phyloP scores from a whole-genome alignment of 2,797 vertebrate species.

The Pempheris klunzingeri region DNA sequence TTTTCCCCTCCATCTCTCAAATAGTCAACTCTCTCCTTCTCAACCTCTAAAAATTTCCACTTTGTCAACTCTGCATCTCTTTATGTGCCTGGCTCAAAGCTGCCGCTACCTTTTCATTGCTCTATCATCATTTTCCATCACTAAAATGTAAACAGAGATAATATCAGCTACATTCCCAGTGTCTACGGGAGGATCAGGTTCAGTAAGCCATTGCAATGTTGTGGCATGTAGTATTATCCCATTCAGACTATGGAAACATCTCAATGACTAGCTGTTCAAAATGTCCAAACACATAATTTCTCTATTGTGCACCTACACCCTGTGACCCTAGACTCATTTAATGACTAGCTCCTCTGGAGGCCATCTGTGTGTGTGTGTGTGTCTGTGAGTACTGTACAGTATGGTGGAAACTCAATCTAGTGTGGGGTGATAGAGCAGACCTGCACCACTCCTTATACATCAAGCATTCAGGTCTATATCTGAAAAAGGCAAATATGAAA shows the following conservation, averaged over 20 bases:
- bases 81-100: constrained; percentile 35
- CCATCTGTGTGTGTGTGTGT: constrained; percentile 59
- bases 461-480: constrained; percentile 65
- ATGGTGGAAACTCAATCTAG: constrained; percentile 78
- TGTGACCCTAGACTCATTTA: constrained; percentile 67
- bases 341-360: constrained; percentile 73
- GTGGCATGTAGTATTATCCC: constrained; percentile 68
- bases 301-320: constrained; percentile 73
- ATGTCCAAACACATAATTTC: constrained; percentile 80
- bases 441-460: constrained; percentile 71
- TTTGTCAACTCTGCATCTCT: constrained; percentile 39
- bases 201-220: constrained; percentile 62
- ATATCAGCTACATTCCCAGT: constrained; percentile 63
- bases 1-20: constrained; percentile 43
- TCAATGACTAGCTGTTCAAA: constrained; percentile 74
- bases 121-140: constrained; percentile 59
- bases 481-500: constrained; percentile 60
- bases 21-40: constrained; percentile 14
- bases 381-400: constrained; percentile 59
- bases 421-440: constrained; percentile 77
- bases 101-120: constrained; percentile 45
- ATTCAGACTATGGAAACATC: constrained; percentile 75
- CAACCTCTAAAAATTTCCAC: constrained; percentile 22
- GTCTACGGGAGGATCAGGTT: constrained; percentile 69
- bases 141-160: constrained; percentile 77